Conservation (phyloP, 2,797 vertebrate genomes). For the Nasua narica region DNA sequence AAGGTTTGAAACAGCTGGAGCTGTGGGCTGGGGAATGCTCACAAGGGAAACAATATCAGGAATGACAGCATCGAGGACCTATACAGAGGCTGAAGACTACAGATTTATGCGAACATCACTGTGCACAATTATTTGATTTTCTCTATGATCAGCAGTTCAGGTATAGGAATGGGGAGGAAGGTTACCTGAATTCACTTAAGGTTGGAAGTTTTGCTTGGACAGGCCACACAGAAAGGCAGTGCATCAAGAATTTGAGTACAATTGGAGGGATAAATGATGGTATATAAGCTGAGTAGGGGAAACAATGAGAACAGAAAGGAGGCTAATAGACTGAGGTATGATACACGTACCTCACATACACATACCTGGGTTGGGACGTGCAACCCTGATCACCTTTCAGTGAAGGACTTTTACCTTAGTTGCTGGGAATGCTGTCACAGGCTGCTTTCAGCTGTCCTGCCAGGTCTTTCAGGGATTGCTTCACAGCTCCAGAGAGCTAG, state of each 20-base stretch:
- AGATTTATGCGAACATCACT: background rate
- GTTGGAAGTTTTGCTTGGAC: background rate
- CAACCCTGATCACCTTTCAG: background rate
- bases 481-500: background rate
- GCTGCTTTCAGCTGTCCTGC: background rate
- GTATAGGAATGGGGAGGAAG: background rate
- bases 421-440: background rate
- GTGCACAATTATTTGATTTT: background rate
- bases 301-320: background rate
- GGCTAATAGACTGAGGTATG: background rate
- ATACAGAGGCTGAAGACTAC: background rate
- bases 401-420: background rate
- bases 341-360: background rate
- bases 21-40: background rate
- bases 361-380: background rate
- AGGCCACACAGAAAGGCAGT: background rate
- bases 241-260: background rate
- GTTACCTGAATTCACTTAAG: constrained; percentile 13
- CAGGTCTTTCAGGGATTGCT: background rate
- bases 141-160: background rate
- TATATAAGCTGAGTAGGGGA: background rate
- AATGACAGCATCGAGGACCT: background rate
- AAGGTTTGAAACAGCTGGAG: constrained; percentile 1
- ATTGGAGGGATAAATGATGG: background rate
- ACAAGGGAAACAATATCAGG: background rate